Conservation (phyloP, 1,140 invertebrate species). For the Archivesica marissinica region DNA sequence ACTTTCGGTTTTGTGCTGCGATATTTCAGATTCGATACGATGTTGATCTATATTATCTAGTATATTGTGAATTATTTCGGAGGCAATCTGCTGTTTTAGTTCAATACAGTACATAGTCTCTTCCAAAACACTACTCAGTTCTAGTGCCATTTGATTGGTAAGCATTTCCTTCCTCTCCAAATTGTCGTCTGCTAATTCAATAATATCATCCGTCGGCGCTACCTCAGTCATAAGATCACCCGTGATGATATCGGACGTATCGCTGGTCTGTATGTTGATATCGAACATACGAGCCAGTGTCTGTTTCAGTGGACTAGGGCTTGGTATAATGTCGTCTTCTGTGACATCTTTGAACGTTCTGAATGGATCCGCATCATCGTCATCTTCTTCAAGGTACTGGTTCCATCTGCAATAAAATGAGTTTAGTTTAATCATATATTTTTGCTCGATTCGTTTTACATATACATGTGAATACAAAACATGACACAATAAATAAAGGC, state of each 20-base stretch:
- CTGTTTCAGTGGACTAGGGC: conserved; percentile 37
- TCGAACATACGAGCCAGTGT: conserved; percentile 22
- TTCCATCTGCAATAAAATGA: conserved; percentile 28
- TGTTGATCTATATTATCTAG: too few species aligned
- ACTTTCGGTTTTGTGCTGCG: background rate
- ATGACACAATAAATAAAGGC: background rate
- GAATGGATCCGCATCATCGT: background rate
- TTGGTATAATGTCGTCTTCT: conserved; percentile 14
- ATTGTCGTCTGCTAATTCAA: background rate
- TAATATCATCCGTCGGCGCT: background rate
- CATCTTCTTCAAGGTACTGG: conserved; percentile 1
- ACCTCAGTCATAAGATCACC: conserved; percentile 26
- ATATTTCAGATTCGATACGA: too few species aligned
- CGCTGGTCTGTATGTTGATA: background rate
- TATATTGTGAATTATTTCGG: background rate
- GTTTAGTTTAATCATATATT: background rate
- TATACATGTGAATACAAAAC: background rate
- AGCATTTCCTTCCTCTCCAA: background rate
- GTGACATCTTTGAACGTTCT: background rate
- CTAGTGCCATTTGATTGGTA: background rate
- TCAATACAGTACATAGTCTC: background rate
- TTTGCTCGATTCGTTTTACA: background rate
- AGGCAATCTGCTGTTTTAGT: background rate
- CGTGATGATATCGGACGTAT: conserved; percentile 33
- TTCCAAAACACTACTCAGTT: background rate